phyloP scores from a whole-genome alignment of 2,888 invertebrate genomes.

The Lepidochitona cinerea region DNA sequence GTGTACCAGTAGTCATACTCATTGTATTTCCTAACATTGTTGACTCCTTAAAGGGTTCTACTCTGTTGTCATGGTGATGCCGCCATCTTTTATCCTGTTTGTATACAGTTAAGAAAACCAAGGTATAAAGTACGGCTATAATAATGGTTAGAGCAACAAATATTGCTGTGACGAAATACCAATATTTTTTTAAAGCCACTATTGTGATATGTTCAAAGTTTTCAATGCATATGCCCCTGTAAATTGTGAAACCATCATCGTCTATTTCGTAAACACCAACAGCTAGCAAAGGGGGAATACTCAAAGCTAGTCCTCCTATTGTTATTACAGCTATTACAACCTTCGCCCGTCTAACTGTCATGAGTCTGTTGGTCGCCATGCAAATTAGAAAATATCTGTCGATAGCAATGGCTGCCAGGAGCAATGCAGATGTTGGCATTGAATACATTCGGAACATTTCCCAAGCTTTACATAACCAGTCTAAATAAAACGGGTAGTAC shows the following conservation, averaged over 20 bases:
- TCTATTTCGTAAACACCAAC: slow-evolving; percentile 37
- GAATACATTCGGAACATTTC: slow-evolving; percentile 43
- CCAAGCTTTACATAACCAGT: slow-evolving; percentile 47
- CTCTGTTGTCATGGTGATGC: not conserved
- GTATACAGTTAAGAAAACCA: slow-evolving; percentile 45
- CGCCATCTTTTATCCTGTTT: slow-evolving; percentile 33
- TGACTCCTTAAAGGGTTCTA: no score
- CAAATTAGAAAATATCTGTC: slow-evolving; percentile 58
- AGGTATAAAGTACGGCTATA: slow-evolving; percentile 43
- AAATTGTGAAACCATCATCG: slow-evolving; percentile 7
- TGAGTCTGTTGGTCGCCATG: slow-evolving; percentile 27
- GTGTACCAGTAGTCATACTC: no score
- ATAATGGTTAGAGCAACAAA: slow-evolving; percentile 42
- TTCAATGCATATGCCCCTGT: slow-evolving; percentile 39
- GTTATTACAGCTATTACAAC: slow-evolving; percentile 35
- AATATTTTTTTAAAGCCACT: slow-evolving; percentile 32
- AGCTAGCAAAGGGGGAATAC: slow-evolving; percentile 46
- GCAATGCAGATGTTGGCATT: slow-evolving; percentile 50
- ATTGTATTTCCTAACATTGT: no score
- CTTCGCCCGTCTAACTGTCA: slow-evolving; percentile 24
- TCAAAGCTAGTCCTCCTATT: slow-evolving; percentile 35
- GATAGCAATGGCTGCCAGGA: slow-evolving; percentile 54
- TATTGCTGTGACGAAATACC: slow-evolving; percentile 41
- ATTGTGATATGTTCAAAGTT: slow-evolving; percentile 36
- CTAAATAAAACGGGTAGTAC: slow-evolving; percentile 37